phyloP scores from a whole-genome alignment of 2,113 vertebrate species.

The Hylia prasina region DNA sequence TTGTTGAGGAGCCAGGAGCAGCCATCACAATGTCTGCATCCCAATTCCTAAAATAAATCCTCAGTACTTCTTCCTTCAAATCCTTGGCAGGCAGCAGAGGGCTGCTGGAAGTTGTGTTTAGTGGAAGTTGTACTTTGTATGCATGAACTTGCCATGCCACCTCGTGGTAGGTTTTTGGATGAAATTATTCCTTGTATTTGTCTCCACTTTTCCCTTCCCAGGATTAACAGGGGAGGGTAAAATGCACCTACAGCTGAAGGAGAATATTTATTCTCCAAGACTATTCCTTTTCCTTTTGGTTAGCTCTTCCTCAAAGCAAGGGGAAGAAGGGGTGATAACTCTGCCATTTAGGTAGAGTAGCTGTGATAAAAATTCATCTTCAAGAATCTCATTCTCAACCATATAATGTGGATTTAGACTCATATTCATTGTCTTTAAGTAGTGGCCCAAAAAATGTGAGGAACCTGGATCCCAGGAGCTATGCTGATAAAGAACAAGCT shows the following conservation, averaged over 20 bases:
- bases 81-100: not conserved
- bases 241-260: not conserved
- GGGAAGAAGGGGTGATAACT: not conserved
- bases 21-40: not conserved
- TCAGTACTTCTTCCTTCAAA: not conserved
- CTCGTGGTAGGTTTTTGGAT: not conserved
- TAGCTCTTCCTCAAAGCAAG: not conserved
- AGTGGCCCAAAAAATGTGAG: not conserved
- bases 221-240: not conserved
- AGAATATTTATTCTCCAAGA: not conserved
- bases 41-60: not conserved
- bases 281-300: not conserved
- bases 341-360: not conserved
- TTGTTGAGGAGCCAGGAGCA: not conserved
- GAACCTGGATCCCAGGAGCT: not conserved
- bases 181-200: accelerated
- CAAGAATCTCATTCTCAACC: not conserved
- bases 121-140: not conserved
- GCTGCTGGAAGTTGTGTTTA: not conserved
- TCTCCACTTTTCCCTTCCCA: not conserved
- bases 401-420: not conserved
- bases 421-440: not conserved
- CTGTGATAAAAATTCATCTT: not conserved
- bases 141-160: not conserved
- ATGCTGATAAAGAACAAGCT: not conserved